These are phyloP conservation scores for Microplitis demolitor DNA, from an alignment of 1,140 invertebrate genomes.

Conservation along the genomic window DNA sequence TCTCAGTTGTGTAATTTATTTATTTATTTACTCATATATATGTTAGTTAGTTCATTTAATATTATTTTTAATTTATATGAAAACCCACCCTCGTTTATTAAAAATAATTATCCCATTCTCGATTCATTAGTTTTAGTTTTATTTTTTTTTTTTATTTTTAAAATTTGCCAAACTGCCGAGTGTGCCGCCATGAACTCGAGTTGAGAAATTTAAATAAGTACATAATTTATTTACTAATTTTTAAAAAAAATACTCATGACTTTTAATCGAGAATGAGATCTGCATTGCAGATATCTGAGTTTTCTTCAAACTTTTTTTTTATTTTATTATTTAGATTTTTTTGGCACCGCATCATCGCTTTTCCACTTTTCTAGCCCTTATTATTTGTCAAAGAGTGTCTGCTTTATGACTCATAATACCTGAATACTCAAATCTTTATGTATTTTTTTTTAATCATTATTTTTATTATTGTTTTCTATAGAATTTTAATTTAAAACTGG, in stretches of 20 bases:
- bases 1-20: background rate
- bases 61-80: no score
- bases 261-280: conserved; percentile 16
- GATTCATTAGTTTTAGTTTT: background rate
- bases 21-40: background rate
- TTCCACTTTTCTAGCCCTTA: conserved; percentile 1
- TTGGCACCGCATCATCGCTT: conserved; percentile 8
- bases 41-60: background rate
- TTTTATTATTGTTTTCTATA: no score
- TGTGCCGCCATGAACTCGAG: conserved; percentile 19
- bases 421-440: no score
- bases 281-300: background rate
- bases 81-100: background rate
- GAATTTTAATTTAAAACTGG: no score
- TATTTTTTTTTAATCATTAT: no score
- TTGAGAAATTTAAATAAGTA: conserved; percentile 15
- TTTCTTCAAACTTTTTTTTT: background rate
- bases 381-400: background rate
- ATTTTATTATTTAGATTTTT: conserved; percentile 2
- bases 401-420: background rate
- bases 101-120: conserved; percentile 3
- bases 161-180: background rate
- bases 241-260: background rate
- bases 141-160: background rate
- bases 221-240: background rate